Conservation (phyloP, 2,888 invertebrate species). For the Nemoura dubitans region DNA sequence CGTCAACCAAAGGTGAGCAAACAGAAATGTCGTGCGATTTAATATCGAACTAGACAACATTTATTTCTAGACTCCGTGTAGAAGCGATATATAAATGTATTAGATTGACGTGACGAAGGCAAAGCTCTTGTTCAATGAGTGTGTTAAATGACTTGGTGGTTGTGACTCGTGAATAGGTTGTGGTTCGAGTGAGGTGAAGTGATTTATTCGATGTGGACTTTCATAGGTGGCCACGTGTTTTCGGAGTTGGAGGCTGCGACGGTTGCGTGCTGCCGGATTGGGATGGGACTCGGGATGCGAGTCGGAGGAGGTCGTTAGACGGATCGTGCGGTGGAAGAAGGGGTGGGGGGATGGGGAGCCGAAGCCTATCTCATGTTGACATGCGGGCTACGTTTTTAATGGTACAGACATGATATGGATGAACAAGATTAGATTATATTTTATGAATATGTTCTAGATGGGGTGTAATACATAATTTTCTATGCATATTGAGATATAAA, state of each 20-base stretch:
- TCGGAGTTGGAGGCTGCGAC: no score
- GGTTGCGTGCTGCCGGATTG: not conserved
- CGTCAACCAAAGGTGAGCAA: not conserved
- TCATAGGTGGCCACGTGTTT: not conserved
- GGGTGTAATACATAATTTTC: not conserved
- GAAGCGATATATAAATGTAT: not conserved
- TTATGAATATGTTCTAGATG: not conserved
- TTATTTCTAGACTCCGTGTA: no score
- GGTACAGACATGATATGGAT: no score
- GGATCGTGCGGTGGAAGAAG: not conserved
- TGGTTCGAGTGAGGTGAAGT: not conserved
- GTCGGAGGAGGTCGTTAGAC: not conserved
- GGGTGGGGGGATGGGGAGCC: not conserved
- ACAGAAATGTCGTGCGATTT: not conserved
- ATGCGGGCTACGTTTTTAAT: no score
- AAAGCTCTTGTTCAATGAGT: not conserved
- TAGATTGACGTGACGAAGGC: not conserved
- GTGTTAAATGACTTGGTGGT: no score
- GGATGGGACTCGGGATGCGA: not conserved
- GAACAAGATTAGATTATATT: not conserved
- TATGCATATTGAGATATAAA: no score
- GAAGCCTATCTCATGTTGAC: no score
- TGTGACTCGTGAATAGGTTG: not conserved
- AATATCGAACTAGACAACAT: not conserved
- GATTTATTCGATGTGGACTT: constrained; percentile 3